Percentiles rank a stretch among this genome's conserved stretches.
Conservation (phyloP, 2,888 invertebrate genomes). For the Bhutanitis thaidina region DNA sequence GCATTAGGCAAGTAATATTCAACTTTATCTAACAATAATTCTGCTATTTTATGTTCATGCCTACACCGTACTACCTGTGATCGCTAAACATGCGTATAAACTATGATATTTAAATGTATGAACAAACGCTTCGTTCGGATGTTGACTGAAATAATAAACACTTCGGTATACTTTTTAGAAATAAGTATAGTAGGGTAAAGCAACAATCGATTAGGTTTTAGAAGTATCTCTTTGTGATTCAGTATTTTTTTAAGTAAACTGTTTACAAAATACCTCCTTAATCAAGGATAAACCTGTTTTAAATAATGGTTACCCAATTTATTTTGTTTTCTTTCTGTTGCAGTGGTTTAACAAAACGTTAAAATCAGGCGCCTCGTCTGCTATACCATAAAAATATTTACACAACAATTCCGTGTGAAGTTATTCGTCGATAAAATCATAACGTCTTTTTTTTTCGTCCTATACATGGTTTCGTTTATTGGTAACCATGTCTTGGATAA, state of each 20-base stretch:
- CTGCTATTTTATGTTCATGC: conserved; percentile 12
- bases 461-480: too few relatives aligned
- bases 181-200: not conserved
- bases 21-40: conserved; percentile 18
- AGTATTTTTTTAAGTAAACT: too few relatives aligned
- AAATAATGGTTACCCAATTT: not conserved
- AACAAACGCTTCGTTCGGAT: not conserved
- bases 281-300: conserved; percentile 5
- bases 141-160: conserved; percentile 10
- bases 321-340: too few relatives aligned
- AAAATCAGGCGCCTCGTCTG: too few relatives aligned
- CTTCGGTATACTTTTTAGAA: not conserved
- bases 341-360: too few relatives aligned
- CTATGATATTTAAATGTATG: conserved; percentile 2
- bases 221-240: too few relatives aligned
- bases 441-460: too few relatives aligned
- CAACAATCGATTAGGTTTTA: not conserved
- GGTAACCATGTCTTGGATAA: too few relatives aligned
- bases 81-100: conserved; percentile 16
- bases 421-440: too few relatives aligned
- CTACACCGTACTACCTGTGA: conserved; percentile 21
- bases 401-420: too few relatives aligned
- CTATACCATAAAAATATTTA: too few relatives aligned
- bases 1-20: conserved; percentile 12
- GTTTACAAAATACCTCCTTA: not conserved